Evolutionary conservation across 2,888 invertebrate genomes (phyloP).

Genomic region (Drosophila borborema): DNA sequence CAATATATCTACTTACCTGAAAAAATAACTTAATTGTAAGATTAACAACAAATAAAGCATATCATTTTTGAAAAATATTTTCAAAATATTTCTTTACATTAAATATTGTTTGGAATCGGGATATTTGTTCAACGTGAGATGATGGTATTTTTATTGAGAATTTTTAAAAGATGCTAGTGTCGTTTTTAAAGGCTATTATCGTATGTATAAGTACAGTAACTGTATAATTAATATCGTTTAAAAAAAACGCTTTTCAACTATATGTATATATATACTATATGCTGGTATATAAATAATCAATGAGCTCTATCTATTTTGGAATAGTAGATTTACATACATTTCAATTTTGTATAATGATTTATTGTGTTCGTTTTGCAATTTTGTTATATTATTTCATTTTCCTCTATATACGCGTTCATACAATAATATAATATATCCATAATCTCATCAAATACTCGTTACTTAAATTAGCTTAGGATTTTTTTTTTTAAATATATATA

Average conservation of each 20-base stretch:
- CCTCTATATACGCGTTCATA: slow-evolving; percentile 53
- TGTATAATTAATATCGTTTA: slow-evolving; percentile 73
- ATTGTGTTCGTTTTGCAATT: slow-evolving; percentile 39
- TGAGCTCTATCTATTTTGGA: slow-evolving; percentile 73
- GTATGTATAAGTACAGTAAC: slow-evolving; percentile 73
- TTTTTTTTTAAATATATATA: slow-evolving; percentile 35
- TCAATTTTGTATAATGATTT: slow-evolving; percentile 65
- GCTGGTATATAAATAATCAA: slow-evolving; percentile 71
- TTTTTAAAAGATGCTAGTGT: slow-evolving; percentile 78
- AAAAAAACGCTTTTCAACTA: slow-evolving; percentile 74
- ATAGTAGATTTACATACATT: slow-evolving; percentile 62
- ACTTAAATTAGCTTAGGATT: slow-evolving; percentile 60
- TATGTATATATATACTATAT: slow-evolving; percentile 61
- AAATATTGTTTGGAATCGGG: not conserved
- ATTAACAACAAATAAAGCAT: slow-evolving; percentile 60
- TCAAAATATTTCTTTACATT: not conserved
- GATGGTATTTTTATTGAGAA: slow-evolving; percentile 73
- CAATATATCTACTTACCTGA: slow-evolving; percentile 43
- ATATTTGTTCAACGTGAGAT: slow-evolving; percentile 68
- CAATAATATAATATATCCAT: slow-evolving; percentile 66
- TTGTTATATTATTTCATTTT: slow-evolving; percentile 16
- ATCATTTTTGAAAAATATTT: slow-evolving; percentile 33
- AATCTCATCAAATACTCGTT: slow-evolving; percentile 50
- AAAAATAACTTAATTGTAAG: slow-evolving; percentile 20
- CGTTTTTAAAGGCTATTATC: slow-evolving; percentile 68